Conservation (phyloP, 2,797 vertebrate species). For the Pelodytes ibericus region DNA sequence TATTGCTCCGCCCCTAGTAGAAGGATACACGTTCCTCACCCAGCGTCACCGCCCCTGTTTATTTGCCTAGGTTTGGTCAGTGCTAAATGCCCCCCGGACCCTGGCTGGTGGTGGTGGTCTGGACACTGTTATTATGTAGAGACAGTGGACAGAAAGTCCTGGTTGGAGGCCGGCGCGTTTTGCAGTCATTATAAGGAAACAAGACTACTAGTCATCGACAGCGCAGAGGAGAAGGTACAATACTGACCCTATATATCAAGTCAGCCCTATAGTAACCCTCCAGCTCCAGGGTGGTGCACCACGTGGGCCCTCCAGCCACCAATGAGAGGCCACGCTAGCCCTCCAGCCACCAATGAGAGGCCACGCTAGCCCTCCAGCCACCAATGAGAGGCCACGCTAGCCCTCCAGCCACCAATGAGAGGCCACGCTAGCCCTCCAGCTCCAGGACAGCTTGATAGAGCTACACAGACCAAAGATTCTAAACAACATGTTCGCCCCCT, state of each 20-base stretch:
- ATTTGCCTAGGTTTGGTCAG: conserved; percentile 33
- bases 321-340: too few relatives aligned
- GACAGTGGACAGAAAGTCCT: conserved; percentile 6
- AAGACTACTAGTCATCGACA: conserved; percentile 21
- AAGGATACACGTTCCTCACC: neutral
- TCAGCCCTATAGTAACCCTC: too few relatives aligned
- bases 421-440: too few relatives aligned
- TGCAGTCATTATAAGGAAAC: neutral
- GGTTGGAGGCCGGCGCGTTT: conserved; percentile 20
- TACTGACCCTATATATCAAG: neutral
- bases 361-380: too few relatives aligned
- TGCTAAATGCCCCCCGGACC: conserved; percentile 8
- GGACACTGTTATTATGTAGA: conserved; percentile 51
- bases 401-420: too few relatives aligned
- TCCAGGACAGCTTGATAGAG: too few relatives aligned
- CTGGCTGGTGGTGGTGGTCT: conserved; percentile 54
- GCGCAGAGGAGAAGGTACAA: conserved; percentile 39
- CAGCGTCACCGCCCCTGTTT: neutral
- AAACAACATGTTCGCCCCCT: too few relatives aligned
- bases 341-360: too few relatives aligned
- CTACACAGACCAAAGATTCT: too few relatives aligned
- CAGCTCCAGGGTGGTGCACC: too few relatives aligned
- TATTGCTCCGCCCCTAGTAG: neutral
- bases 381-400: too few relatives aligned
- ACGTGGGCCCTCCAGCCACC: too few relatives aligned